Conservation (phyloP, 1,140 invertebrate genomes). For the Papilio dardanus region DNA sequence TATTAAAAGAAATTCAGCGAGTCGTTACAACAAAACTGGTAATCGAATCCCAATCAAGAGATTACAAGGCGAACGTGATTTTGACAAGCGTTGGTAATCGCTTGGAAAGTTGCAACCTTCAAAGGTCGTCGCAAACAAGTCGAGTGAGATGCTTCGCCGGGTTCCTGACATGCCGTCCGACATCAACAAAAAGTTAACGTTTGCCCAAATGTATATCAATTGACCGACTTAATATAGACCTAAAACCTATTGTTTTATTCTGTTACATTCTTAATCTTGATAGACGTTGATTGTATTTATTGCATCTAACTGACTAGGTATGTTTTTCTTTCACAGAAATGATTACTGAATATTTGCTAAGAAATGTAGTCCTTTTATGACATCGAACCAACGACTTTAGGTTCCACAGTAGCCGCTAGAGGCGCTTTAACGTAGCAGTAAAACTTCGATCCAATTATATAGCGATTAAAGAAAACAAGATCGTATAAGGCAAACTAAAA, state of each 20-base stretch:
- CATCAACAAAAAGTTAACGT: slow-evolving; percentile 1
- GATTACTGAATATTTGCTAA: neutral
- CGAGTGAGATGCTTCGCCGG: slow-evolving; percentile 16
- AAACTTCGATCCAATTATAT: slow-evolving; percentile 5
- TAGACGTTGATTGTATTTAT: too few species aligned
- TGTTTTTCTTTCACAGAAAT: too few species aligned
- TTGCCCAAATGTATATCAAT: slow-evolving; percentile 7
- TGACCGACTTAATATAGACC: neutral
- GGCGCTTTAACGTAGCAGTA: neutral
- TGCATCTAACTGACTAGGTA: too few species aligned
- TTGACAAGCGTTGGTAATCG: slow-evolving; percentile 16
- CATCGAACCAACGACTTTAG: neutral
- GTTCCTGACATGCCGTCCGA: neutral
- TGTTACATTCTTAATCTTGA: neutral
- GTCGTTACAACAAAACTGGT: neutral
- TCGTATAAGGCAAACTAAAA: slow-evolving; percentile 3
- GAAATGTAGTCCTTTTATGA: neutral
- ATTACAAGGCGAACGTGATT: slow-evolving; percentile 20
- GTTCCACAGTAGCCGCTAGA: neutral
- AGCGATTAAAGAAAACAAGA: slow-evolving; percentile 21
- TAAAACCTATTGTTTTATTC: neutral
- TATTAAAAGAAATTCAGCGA: neutral
- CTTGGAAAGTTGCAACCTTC: slow-evolving; percentile 31
- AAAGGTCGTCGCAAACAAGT: slow-evolving; percentile 17
- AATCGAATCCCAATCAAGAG: neutral